phyloP scores from a whole-genome alignment of 2,113 vertebrate genomes.

The Malurus elegans region DNA sequence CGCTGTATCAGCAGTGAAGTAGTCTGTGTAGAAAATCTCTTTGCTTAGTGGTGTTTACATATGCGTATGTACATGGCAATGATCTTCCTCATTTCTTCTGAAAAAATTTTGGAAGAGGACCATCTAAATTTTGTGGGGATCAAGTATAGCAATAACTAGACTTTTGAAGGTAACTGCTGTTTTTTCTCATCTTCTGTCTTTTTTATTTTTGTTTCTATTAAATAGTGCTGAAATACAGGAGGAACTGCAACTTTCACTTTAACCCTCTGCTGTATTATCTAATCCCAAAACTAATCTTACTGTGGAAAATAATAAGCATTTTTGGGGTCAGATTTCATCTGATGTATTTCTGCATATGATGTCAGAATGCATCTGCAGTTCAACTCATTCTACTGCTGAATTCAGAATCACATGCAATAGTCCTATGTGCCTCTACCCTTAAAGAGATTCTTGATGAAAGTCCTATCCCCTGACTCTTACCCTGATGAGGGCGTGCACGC shows the following conservation, averaged over 20 bases:
- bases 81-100: background rate
- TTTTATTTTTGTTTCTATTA: background rate
- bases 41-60: background rate
- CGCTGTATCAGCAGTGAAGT: background rate
- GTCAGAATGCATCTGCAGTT: background rate
- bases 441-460: background rate
- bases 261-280: background rate
- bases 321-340: background rate
- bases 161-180: background rate
- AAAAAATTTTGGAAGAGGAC: background rate
- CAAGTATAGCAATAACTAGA: background rate
- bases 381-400: background rate
- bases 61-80: background rate
- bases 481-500: background rate
- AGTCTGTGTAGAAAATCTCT: background rate
- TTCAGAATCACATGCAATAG: fast-evolving
- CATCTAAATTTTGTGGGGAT: background rate
- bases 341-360: background rate
- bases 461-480: background rate
- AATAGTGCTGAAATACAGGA: background rate
- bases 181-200: background rate
- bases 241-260: background rate
- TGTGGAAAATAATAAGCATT: background rate
- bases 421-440: fast-evolving
- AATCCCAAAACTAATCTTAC: background rate